Conservation (phyloP, 2,113 vertebrate species). For the Montifringilla adamsi region DNA sequence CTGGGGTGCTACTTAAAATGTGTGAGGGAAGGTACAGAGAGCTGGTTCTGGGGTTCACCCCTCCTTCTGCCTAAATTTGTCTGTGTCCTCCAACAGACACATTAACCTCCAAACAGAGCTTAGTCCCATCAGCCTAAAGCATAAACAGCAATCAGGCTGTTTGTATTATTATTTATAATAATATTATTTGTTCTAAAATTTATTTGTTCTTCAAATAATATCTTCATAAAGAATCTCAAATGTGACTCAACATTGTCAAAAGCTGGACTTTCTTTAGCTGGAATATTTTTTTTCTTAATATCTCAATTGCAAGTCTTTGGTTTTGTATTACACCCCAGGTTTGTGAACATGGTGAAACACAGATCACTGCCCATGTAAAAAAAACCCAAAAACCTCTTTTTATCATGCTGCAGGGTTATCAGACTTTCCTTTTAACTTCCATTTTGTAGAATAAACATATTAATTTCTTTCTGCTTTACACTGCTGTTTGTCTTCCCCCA, state of each 20-base stretch:
- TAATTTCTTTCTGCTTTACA: background rate
- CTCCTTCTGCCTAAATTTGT: background rate
- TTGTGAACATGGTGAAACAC: background rate
- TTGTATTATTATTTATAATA: background rate
- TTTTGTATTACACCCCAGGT: background rate
- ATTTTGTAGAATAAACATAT: background rate
- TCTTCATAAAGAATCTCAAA: background rate
- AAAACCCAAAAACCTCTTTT: background rate
- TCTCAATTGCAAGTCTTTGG: background rate
- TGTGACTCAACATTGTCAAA: background rate
- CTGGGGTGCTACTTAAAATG: rapidly evolving
- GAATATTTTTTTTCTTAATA: background rate
- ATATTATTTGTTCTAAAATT: background rate
- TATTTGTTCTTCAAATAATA: background rate
- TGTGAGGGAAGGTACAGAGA: background rate
- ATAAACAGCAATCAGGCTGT: too few species aligned
- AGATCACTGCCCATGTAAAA: background rate
- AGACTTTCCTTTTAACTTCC: background rate
- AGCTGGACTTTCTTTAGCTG: background rate
- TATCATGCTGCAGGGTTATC: background rate
- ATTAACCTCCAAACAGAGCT: background rate
- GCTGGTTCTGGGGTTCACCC: rapidly evolving
- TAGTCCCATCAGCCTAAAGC: background rate
- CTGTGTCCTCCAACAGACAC: background rate
- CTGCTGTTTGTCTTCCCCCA: background rate